Percentiles rank a stretch among this genome's conserved stretches.
phyloP scores from a whole-genome alignment of 2,113 vertebrate genomes.

The Protobothrops mucrosquamatus region DNA sequence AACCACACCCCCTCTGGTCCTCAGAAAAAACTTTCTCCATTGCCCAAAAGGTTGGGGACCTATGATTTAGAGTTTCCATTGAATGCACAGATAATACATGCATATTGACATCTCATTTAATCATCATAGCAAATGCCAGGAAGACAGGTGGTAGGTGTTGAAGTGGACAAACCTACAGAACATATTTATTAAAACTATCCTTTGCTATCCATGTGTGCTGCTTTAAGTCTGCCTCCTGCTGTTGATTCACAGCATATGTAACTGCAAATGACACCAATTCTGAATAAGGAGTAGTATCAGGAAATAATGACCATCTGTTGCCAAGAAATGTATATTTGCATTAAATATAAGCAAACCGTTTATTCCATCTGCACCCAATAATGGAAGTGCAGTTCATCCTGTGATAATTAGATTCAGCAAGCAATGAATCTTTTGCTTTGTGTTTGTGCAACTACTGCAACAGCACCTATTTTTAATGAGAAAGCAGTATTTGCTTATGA shows the following conservation, averaged over 20 bases:
- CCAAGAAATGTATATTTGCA: constrained; percentile 4
- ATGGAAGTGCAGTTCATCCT: background rate
- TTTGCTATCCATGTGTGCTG: background rate
- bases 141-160: background rate
- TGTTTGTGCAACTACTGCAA: background rate
- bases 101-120: background rate
- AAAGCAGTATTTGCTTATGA: background rate
- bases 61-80: background rate
- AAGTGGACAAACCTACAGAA: background rate
- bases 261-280: background rate
- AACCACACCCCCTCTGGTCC: too few relatives aligned
- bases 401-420: background rate
- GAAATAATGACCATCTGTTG: background rate
- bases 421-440: background rate
- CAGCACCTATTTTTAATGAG: background rate
- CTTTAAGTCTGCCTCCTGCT: background rate
- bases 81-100: background rate
- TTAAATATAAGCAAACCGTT: background rate
- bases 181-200: background rate
- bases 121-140: background rate
- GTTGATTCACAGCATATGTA: background rate
- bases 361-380: background rate
- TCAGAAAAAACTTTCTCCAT: too few relatives aligned
- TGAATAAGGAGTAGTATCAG: constrained; percentile 1
- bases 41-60: too few relatives aligned